Evolutionary conservation across 2,113 vertebrate species (phyloP), one percentile per base, ranked within the genome.

Genomic region (Burhinus bistriatus): DNA sequence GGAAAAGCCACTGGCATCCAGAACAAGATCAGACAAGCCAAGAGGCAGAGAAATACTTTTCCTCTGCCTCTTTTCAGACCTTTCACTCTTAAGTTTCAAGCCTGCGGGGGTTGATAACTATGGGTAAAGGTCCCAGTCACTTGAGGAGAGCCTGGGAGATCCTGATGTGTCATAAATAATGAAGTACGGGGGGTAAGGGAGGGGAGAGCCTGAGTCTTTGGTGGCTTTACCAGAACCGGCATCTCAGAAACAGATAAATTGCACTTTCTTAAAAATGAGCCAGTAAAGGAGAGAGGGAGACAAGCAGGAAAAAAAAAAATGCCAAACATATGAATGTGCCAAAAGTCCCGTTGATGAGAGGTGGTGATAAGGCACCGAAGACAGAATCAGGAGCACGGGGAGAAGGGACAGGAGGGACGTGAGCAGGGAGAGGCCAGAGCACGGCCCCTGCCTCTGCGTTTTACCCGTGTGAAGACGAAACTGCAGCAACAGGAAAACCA

Each of bases 261-360:
- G 85, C 90, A 97, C 95, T 90, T 93, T 79, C 45, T 8, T 15
- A 47, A 42, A 64, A 79, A 83, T 81, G 93, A 96, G 91, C 92
- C 97, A 95, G 64, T 83, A 89, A 82, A 89, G 62, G 70, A 95
- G 25, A 91, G 57, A 64, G 23, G 29, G 68, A 83, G 15, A 15
- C 40, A 84, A 89, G 22, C 21, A 38, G n/a, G 19, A 9, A 7
- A 38, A 32, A 32, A 72, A 52, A 34, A 40, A 34, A 29, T 16
- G 34, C 64, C 77, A 88, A 87, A 93, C 45, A 3, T 68, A 69
- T 30, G 59, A 92, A 94, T 87, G 82, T 91, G 87, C 87, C 66
- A 93, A 86, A 86, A 79, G 52, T 85, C 89, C 36, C 1, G 1
- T 34, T 77, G 20, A 23, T 71, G 58, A 65, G 72, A 87, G 51